Conservation (phyloP, 2,797 vertebrate genomes). For the Hapalemur alaotrensis region DNA sequence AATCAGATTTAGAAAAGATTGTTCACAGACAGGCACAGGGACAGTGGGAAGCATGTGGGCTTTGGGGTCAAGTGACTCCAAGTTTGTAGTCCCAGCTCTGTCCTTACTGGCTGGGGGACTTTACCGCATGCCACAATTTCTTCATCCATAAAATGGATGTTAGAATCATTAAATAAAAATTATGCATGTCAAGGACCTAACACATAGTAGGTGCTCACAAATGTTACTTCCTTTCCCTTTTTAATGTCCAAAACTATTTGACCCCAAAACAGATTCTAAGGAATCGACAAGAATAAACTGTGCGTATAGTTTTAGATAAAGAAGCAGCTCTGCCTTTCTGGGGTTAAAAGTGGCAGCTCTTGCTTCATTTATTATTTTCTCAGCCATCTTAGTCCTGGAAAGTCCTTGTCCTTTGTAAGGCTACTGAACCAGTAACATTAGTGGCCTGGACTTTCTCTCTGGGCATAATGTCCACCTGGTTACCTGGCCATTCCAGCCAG, state of each 20-base stretch:
- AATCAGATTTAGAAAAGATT: not conserved
- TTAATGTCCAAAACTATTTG: no score
- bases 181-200: not conserved
- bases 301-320: not conserved
- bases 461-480: not conserved
- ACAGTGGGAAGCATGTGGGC: accelerated
- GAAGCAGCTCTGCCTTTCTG: not conserved
- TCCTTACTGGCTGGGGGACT: not conserved
- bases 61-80: not conserved
- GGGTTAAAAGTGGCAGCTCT: not conserved
- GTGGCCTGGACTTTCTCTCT: not conserved
- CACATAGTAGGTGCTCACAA: not conserved
- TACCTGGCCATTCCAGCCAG: not conserved
- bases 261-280: not conserved
- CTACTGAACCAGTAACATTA: not conserved
- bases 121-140: not conserved
- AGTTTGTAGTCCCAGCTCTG: not conserved
- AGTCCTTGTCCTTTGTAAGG: not conserved
- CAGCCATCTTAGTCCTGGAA: not conserved
- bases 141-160: not conserved
- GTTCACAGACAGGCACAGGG: accelerated
- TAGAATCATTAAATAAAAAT: not conserved
- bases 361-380: not conserved
- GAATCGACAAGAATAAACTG: not conserved
- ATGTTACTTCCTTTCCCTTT: not conserved